Evolutionary conservation across 2,797 vertebrate species (phyloP), one percentile per base, ranked within the genome.

Genomic region (Clarias fuscus): DNA sequence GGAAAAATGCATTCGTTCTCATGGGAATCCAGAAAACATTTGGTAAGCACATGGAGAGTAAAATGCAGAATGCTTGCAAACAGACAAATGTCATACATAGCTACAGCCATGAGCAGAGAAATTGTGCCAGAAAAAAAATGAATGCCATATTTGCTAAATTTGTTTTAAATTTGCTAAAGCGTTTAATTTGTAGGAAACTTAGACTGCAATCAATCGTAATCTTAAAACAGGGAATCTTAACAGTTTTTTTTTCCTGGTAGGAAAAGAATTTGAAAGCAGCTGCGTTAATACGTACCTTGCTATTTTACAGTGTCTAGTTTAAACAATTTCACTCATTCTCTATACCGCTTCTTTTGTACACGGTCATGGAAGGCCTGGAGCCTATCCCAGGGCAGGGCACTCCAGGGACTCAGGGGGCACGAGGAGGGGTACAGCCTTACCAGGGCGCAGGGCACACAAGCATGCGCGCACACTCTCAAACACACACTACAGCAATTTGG

Each of bases 21-120:
- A 30, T 85, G 76, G 73, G 84, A 80, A 85, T 79, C 53, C 40
- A 59, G 62, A 79, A 79, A 79, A 79, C 84, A 85, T 75, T 85
- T 85, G 84, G 64, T 85, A 43, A 48, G 76, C 64, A 79, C 76
- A 70, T 79, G 65, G 75, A 85, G 84, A 79, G 53, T 61, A 79
- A 85, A 79, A 80, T 30, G 71, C 70, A 84, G 37, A 61, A 84
- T 71, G 22, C 65, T 40, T 67, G 75, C 53, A 85, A 71, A 65
- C 59, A 85, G 84, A 80, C 84, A 79, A 85, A 85, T 85, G 76
- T 80, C 76, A 80, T 33, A 85, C 30, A n/a, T 40, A 40, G 53
- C 53, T 79, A 61, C 64, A 79, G 75, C 27, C 48, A 67, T 70
- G 53, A 40, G 84, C 75, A 61, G 14, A 30, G 62, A 37, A 79